Conservation (phyloP, 1,140 invertebrate genomes). For the Nephila pilipes region DNA sequence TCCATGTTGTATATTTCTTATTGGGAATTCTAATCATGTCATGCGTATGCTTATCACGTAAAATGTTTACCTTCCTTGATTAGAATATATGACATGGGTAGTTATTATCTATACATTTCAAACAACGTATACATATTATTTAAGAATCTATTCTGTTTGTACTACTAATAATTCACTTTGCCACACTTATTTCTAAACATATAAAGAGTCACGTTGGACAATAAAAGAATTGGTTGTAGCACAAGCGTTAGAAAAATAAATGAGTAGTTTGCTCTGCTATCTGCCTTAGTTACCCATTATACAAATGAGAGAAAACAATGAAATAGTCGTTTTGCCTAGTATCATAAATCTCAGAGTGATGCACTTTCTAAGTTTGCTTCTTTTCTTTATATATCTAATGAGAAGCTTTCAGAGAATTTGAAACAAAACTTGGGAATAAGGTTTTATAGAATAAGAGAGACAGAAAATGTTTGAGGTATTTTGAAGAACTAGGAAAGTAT, state of each 20-base stretch:
- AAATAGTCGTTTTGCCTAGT: conserved; percentile 8
- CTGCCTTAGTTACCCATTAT: conserved; percentile 25
- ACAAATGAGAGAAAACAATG: conserved; percentile 39
- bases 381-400: neutral
- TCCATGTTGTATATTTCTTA: no score
- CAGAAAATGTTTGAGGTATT: no score
- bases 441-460: no score
- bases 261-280: neutral
- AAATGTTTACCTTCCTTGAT: neutral
- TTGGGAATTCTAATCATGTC: no score
- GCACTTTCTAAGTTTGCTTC: neutral
- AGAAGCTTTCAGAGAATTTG: neutral
- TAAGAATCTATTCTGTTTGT: neutral
- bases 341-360: conserved; percentile 22
- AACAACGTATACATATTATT: neutral
- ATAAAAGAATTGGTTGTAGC: neutral
- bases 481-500: no score
- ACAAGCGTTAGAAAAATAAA: neutral
- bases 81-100: neutral
- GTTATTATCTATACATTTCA: neutral
- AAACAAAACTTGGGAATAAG: no score
- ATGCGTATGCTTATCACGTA: neutral
- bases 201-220: neutral
- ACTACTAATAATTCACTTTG: neutral
- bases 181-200: neutral